Conservation (phyloP, 2,888 invertebrate genomes). For the Chloroclystis v-ata region DNA sequence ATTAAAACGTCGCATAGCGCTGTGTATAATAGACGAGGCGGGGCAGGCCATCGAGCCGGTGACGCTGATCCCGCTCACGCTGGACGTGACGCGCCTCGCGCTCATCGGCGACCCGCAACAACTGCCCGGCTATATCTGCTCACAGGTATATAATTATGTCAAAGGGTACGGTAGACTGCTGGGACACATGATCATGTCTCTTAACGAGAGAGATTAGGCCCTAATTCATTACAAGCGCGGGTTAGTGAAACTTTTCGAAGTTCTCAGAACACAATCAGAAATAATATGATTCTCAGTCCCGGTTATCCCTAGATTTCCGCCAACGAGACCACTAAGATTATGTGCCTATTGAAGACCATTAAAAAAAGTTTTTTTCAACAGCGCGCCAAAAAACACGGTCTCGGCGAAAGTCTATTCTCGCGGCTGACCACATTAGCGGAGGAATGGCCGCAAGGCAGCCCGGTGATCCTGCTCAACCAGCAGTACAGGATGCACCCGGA, state of each 20-base stretch:
- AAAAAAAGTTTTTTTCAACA: conserved; percentile 41
- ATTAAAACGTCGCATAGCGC: conserved; percentile 65
- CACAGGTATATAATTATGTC: conserved; percentile 70
- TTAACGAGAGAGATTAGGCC: too few species aligned
- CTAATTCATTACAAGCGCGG: too few species aligned
- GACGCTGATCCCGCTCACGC: conserved; percentile 86
- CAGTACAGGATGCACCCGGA: conserved; percentile 93
- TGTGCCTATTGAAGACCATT: too few species aligned
- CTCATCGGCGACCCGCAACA: conserved; percentile 93
- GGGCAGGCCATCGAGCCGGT: conserved; percentile 92
- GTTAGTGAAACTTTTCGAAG: too few species aligned
- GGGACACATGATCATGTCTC: too few species aligned
- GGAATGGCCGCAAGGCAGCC: conserved; percentile 46
- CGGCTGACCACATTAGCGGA: conserved; percentile 81
- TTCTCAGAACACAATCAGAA: too few species aligned
- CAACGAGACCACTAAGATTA: too few species aligned
- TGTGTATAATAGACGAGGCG: conserved; percentile 92
- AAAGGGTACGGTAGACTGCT: too few species aligned
- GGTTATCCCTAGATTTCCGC: too few species aligned
- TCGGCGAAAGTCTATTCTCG: conserved; percentile 87
- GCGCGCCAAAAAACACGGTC: conserved; percentile 83
- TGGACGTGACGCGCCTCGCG: conserved; percentile 85
- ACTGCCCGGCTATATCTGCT: conserved; percentile 87
- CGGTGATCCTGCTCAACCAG: conserved; percentile 76
- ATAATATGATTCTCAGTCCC: too few species aligned